These are phyloP conservation scores for Aphodius granarius DNA, from an alignment of 2,888 invertebrate species.

Conservation along the genomic window DNA sequence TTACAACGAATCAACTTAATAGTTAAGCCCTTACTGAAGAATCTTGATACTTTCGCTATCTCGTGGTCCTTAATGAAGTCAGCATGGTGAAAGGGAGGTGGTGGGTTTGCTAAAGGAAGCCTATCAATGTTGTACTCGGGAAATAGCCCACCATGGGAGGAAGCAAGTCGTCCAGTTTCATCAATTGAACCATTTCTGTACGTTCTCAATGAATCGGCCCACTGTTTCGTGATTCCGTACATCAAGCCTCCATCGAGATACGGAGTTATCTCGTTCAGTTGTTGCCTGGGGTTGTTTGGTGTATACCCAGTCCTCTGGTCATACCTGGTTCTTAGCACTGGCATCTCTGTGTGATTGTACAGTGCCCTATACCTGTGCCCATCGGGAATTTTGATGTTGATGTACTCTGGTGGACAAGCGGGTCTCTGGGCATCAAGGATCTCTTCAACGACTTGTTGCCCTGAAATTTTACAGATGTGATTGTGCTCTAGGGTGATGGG, in stretches of 20 bases:
- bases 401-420: slow-evolving; percentile 64
- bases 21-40: slow-evolving; percentile 60
- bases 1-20: not conserved
- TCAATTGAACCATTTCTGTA: slow-evolving; percentile 55
- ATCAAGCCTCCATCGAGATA: slow-evolving; percentile 64
- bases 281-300: slow-evolving; percentile 63
- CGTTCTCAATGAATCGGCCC: slow-evolving; percentile 59
- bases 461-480: slow-evolving; percentile 42
- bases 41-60: slow-evolving; percentile 55
- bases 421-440: slow-evolving; percentile 62
- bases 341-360: slow-evolving; percentile 52
- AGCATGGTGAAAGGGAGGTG: slow-evolving; percentile 57
- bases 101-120: slow-evolving; percentile 62
- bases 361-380: slow-evolving; percentile 48
- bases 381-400: slow-evolving; percentile 59
- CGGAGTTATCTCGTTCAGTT: slow-evolving; percentile 65
- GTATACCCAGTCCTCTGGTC: slow-evolving; percentile 59
- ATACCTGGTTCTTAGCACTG: slow-evolving; percentile 59
- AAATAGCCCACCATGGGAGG: slow-evolving; percentile 52
- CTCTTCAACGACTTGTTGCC: slow-evolving; percentile 66
- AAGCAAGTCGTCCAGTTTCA: slow-evolving; percentile 54
- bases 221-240: slow-evolving; percentile 62
- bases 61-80: slow-evolving; percentile 48
- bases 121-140: slow-evolving; percentile 57
- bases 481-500: not conserved